Evolutionary conservation across 2,888 invertebrate genomes (phyloP).

Genomic region (Pachycephus smyrnensis): DNA sequence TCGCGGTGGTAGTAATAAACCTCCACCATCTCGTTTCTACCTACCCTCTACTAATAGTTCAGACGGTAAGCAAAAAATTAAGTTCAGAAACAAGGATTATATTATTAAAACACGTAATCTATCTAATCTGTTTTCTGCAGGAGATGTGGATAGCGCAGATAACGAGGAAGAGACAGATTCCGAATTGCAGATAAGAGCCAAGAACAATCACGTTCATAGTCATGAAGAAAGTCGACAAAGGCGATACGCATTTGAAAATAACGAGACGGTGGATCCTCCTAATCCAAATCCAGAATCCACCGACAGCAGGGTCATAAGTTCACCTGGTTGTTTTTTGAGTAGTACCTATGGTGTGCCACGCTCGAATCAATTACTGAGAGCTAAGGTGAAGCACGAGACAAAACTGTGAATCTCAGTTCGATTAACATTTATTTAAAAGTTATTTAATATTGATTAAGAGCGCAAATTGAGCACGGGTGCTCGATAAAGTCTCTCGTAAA

Average conservation of each 20-base stretch:
- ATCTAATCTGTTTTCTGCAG: conserved; percentile 61
- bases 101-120: background rate
- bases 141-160: conserved; percentile 85
- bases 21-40: conserved; percentile 69
- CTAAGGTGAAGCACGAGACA: conserved; percentile 63
- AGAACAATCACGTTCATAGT: conserved; percentile 33
- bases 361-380: conserved; percentile 56
- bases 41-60: conserved; percentile 88
- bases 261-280: conserved; percentile 33
- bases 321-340: conserved; percentile 48
- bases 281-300: conserved; percentile 40
- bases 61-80: conserved; percentile 74
- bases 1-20: conserved; percentile 73
- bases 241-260: conserved; percentile 47
- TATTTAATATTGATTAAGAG: background rate
- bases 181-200: conserved; percentile 52
- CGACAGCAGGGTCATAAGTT: conserved; percentile 31
- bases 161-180: conserved; percentile 73
- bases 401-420: conserved; percentile 49
- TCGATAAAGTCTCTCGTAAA: background rate
- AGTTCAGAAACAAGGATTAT: background rate
- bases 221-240: conserved; percentile 38
- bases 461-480: background rate
- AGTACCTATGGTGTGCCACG: conserved; percentile 54
- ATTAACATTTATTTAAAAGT: background rate